Base-by-base conservation (phyloP, 2,888 invertebrate genomes). In the Melinaea menophilus region DNA sequence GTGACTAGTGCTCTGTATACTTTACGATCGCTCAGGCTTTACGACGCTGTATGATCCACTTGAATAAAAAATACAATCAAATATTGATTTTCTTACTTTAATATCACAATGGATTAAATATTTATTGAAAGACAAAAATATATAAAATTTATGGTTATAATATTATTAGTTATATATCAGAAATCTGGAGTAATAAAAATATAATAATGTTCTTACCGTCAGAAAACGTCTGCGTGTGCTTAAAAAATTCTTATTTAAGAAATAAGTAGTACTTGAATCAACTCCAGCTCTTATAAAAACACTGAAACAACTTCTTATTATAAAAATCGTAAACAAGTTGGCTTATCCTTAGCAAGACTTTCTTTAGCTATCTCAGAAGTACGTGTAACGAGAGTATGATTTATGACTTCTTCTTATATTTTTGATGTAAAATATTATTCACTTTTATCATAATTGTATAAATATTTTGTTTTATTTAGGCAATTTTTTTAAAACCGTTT, bases 21-120 rank as follows among this genome's bases (percentile, higher is more conserved):
- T 88, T 89, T 89, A 88, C 85, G 88, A 88, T 70, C 78, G 81
- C 81, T 81, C 79, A 77, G 78, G 79, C 82, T 88, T 89, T 88
- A 88, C 83, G 86, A 86, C 81, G 75, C 77, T 77, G 81, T 81
- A 80, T 78, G 70, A 67, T 62, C 65, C 76, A 63, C 59, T 56
- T 54, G 48, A 63, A 69, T 65, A 65, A 64, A 66, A 65, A 57
- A 62, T 55, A 59, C 56, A 59, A 58, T 56, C 22, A 57, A 55
- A 48, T 59, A 59, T 55, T 60, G 45, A 46, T 34, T 58, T 48
- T 33, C n/a, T 22, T 11, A n/a, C 47, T 33, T 12, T 58, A 34
- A 7, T 47, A 48, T 34, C 46, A 59, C 34, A 54, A 51, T 51
- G 31, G 1, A 31, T 51, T 51, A 9, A 31, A 51, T 51, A 31